These are phyloP conservation scores for Dinocampus coccinellae DNA, from an alignment of 2,888 invertebrate genomes.

Conservation along the genomic window DNA sequence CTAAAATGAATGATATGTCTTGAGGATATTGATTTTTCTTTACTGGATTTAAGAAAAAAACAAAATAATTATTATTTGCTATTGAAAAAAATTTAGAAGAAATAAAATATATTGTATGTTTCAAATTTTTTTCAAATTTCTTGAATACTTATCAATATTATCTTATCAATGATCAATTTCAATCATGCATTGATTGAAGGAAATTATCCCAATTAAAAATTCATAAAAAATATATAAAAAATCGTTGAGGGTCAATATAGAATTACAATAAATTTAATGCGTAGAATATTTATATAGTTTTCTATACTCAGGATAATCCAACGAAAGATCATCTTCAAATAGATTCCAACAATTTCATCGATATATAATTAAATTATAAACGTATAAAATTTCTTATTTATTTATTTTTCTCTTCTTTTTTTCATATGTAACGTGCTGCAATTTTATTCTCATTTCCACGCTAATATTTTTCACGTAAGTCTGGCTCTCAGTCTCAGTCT, in stretches of 20 bases:
- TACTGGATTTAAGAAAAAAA: background rate
- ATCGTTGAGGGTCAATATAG: no score
- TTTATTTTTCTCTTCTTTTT: slow-evolving; percentile 60
- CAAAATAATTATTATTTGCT: background rate
- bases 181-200: no score
- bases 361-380: slow-evolving; percentile 58
- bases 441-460: slow-evolving; percentile 69
- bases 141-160: background rate
- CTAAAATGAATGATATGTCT: background rate
- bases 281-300: background rate
- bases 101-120: background rate
- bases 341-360: background rate
- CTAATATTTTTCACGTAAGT: slow-evolving; percentile 67
- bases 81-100: background rate
- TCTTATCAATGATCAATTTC: background rate
- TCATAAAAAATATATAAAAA: no score
- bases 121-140: background rate
- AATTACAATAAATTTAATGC: no score
- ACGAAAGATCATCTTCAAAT: background rate
- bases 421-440: slow-evolving; percentile 64
- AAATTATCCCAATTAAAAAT: no score
- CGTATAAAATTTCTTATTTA: no score
- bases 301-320: background rate
- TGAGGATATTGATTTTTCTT: background rate
- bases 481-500: slow-evolving; percentile 61